phyloP scores from a whole-genome alignment of 2,888 invertebrate species.

The Rosalia funebris region DNA sequence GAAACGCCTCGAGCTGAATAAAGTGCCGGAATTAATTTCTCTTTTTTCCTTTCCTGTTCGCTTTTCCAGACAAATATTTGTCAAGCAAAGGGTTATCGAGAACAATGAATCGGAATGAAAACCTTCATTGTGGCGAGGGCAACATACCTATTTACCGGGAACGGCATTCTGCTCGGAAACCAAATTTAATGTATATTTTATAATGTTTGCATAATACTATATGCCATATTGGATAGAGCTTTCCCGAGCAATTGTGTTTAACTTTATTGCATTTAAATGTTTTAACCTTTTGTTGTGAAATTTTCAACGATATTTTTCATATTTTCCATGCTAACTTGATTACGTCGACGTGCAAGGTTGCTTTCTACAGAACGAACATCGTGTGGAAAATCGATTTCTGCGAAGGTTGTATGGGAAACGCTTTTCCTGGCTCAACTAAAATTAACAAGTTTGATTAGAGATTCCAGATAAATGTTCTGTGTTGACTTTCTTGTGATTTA shows the following conservation, averaged over 20 bases:
- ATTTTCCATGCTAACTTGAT: conserved; percentile 2
- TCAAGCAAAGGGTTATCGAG: neutral
- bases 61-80: neutral
- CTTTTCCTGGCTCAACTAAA: conserved; percentile 48
- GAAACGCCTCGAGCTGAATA: too few species aligned
- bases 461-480: conserved; percentile 51
- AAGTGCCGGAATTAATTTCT: too few species aligned
- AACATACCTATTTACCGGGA: neutral
- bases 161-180: neutral
- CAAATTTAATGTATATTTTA: neutral
- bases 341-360: conserved; percentile 1
- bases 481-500: conserved; percentile 53
- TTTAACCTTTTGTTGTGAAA: conserved; percentile 5
- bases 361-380: conserved; percentile 7
- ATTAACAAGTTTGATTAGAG: conserved; percentile 54
- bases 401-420: conserved; percentile 44
- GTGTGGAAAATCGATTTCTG: conserved; percentile 43
- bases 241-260: conserved; percentile 12
- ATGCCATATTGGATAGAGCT: conserved; percentile 2
- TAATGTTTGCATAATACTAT: neutral
- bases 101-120: neutral
- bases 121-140: neutral
- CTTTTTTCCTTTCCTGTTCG: too few species aligned
- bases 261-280: conserved; percentile 17
- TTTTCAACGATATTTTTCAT: conserved; percentile 10